These are phyloP conservation scores for Drosophila meridionalis DNA, from an alignment of 2,888 invertebrate species.

Conservation along the genomic window DNA sequence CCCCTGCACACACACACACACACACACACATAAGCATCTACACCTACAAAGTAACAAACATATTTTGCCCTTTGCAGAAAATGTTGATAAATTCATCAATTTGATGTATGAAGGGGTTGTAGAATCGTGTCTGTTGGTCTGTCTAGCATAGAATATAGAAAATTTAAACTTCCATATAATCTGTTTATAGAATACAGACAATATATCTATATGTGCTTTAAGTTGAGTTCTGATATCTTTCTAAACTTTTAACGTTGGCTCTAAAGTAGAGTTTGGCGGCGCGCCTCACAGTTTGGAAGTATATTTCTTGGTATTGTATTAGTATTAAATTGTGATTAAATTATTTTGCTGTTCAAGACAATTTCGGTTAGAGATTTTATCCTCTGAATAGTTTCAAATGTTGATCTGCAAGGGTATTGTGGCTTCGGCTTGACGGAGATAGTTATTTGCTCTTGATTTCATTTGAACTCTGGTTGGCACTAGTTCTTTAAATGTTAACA, in stretches of 20 bases:
- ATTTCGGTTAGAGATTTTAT: too few relatives aligned
- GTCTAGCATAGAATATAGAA: neutral
- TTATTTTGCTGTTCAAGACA: too few relatives aligned
- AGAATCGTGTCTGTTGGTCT: neutral
- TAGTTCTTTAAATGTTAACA: slow-evolving; percentile 4
- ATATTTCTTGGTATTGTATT: neutral
- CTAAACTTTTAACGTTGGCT: neutral
- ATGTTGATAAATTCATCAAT: neutral
- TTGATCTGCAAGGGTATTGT: slow-evolving; percentile 1
- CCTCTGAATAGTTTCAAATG: too few relatives aligned
- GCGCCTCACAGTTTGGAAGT: neutral
- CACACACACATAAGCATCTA: neutral
- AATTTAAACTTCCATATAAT: neutral
- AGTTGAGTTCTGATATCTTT: neutral
- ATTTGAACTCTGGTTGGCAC: slow-evolving; percentile 8
- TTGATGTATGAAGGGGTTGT: neutral
- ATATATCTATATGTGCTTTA: neutral
- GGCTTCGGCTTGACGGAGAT: slow-evolving; percentile 3
- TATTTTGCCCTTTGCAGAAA: slow-evolving; percentile 1
- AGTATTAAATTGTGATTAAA: too few relatives aligned
- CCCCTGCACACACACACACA: slow-evolving; percentile 20
- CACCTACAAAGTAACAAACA: neutral
- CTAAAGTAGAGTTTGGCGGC: neutral
- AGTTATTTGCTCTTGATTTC: neutral
- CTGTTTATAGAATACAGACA: neutral